Base-by-base conservation (phyloP, 2,113 vertebrate species). In the Notarius lentiginosus region DNA sequence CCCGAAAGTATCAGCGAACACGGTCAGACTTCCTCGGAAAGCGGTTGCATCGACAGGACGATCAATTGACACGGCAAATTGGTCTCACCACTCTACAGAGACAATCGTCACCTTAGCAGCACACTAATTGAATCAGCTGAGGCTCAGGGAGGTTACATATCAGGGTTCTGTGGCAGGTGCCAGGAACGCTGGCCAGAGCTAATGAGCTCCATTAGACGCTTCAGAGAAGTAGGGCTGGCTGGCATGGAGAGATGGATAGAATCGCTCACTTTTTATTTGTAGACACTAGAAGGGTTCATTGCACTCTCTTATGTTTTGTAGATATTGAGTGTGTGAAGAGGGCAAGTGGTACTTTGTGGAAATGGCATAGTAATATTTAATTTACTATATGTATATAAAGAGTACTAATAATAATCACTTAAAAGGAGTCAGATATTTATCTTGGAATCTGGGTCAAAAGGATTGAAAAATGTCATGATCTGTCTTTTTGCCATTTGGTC, bases 1-100 rank as follows among this genome's bases (percentile, higher is more conserved):
- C 61, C 41, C 91, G 92, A 94, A 94, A 96, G 95, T 96, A 95
- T 93, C 93, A 88, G 89, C 85, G 91, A 92, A 94, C 95, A 95
- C 87, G 90, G 84, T 90, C 90, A 68, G 87, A 61, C 89, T 92
- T 84, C 91, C 90, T 84, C 89, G 92, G 92, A 90, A 87, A 30
- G 68, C 84, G 90, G 86, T 91, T 92, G 77, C 56, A 90, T 82
- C 24, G 82, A 88, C 92, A 91, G 91, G 89, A 87, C 77, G 92
- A 95, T 97, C 95, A 92, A 96, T 96, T 93, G 89, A 80, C 91
- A 91, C 90, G 94, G 92, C 90, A 92, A 91, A 79, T 51, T 49
- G 65, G 82, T 65, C 89, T 82, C 75, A 82, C 68, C 55, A 61
- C 53, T 58, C 72, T 90, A 79, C 92, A 87, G 85, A 90, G 83